Base-by-base conservation (phyloP, 2,888 invertebrate species). In the Drosophila kuntzei region DNA sequence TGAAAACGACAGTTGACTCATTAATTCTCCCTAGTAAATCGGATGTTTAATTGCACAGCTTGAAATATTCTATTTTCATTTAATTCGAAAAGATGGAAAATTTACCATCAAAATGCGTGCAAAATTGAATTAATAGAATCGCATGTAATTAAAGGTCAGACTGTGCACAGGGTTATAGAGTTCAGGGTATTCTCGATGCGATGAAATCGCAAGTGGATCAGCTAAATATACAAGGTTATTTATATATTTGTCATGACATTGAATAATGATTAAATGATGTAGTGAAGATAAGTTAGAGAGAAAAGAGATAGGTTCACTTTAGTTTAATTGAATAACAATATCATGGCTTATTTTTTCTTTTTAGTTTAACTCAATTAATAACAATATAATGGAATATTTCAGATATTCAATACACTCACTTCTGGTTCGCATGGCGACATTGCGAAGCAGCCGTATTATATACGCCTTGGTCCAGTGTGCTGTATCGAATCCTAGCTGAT, bases 401-500 rank as follows among this genome's bases (percentile, higher is more conserved):
- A n/a, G n/a, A n/a, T n/a, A n/a, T n/a, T n/a, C n/a, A n/a, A n/a
- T n/a, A n/a, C n/a, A 91, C 92, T 92, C 90, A 91, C 92, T 90
- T 90, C 92, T 90, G 51, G 90, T 79, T 18, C 87, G 79, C 63
- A 85, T 82, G 29, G 91, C 82, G 6, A 91, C 77, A n/a, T 82
- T 86, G 12, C 75, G 82, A 16, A 91, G 77, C 86, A 91, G 84
- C 29, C 84, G 76, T 4, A 76, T 84, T 3, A 90, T 90, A 29
- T 89, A 88, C 2, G 83, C 83, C 57, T 82, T 89, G 14, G 80
- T 86, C 84, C 90, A 90, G 36, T 79, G 72, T 0, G 84, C 76
- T 3, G 90, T 86, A 37, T 91, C 90, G 67, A 91, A 91, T 12
- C 86, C 90, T 67, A 90, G 76, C 57, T 91, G 90, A 57, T 90